These are phyloP conservation scores for Zelostemma sp. DNA, from an alignment of 1,140 invertebrate genomes.

Conservation along the genomic window DNA sequence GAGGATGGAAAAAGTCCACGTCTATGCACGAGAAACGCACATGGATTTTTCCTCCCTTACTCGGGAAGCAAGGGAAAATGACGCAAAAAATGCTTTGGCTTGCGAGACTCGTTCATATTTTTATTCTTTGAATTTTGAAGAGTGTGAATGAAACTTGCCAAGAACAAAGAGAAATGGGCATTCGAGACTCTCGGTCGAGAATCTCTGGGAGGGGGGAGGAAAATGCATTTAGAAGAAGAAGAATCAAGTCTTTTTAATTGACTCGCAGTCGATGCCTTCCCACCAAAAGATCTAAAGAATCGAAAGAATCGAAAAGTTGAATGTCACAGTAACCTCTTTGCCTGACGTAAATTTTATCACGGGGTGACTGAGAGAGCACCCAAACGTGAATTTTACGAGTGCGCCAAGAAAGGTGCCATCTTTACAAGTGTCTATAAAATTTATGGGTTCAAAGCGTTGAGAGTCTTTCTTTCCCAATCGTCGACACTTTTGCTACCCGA, in stretches of 20 bases:
- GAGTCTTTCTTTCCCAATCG: constrained; percentile 27
- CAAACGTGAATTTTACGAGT: constrained; percentile 58
- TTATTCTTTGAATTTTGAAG: too few relatives aligned
- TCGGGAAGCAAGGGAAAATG: constrained; percentile 14
- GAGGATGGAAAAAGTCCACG: too few relatives aligned
- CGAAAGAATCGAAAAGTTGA: constrained; percentile 42
- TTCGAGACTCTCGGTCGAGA: too few relatives aligned
- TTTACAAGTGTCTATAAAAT: constrained; percentile 51
- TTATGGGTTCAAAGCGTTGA: constrained; percentile 52
- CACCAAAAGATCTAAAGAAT: constrained; percentile 31
- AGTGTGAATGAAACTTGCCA: too few relatives aligned
- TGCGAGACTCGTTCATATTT: too few relatives aligned
- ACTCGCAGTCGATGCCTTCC: constrained; percentile 45
- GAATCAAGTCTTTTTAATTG: constrained; percentile 60
- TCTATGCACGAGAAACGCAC: too few relatives aligned
- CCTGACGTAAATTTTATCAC: constrained; percentile 63
- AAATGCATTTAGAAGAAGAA: constrained; percentile 42
- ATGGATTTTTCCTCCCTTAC: too few relatives aligned
- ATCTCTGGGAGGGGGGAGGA: constrained; percentile 3
- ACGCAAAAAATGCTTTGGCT: constrained; percentile 14
- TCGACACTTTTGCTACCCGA: constrained; percentile 21
- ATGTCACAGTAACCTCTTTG: constrained; percentile 56
- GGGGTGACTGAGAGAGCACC: constrained; percentile 49
- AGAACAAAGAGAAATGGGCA: too few relatives aligned
- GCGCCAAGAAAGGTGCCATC: constrained; percentile 39